Base-by-base conservation (phyloP, 2,113 vertebrate species). In the Seriola quinqueradiata region DNA sequence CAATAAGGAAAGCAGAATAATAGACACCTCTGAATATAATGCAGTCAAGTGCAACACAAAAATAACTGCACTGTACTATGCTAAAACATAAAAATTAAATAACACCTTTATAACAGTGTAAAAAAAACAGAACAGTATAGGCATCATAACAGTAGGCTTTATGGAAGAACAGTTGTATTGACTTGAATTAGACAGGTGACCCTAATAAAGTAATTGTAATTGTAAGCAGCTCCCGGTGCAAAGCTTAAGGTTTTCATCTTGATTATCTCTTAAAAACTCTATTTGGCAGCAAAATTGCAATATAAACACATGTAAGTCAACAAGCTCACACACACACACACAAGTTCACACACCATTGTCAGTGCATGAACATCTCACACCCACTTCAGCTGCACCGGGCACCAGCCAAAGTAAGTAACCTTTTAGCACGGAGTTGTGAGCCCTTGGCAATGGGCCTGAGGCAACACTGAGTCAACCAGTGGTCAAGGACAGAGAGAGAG, bases 361-460 rank as follows among this genome's bases (percentile, higher is more conserved):
- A 60, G 64, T 46, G 79, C 50, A 60, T 34, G 65, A 80, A 60
- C 65, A 59, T 80, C 66, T 48, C 57, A 88, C 84, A 81, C 46
- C 77, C 70, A 72, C 65, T 65, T 75, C 9, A 36, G 42, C 75
- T 48, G 76, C 70, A 52, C 72, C 1, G 58, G 50, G 40, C 40
- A 42, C 46, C 46, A 14, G 74, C 77, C 48, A 75, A 74, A 77
- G 82, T 80, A 81, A 85, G 85, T 65, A 77, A 83, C 77, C 58
- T 81, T 70, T 85, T 70, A 83, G 58, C 80, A 80, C 23, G 8
- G 48, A 84, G 75, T 66, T 8, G 64, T 46, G 50, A 82, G 71
- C 72, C 64, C 40, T 75, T 91, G 90, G 89, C 84, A 79, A 40
- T n/a, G 71, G 81, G 84, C 89, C 83, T 23, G 78, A 86, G 75